Percentiles rank a stretch among this genome's conserved stretches.
Conservation (phyloP, 2,113 vertebrate species). For the Callionymus lyra region DNA sequence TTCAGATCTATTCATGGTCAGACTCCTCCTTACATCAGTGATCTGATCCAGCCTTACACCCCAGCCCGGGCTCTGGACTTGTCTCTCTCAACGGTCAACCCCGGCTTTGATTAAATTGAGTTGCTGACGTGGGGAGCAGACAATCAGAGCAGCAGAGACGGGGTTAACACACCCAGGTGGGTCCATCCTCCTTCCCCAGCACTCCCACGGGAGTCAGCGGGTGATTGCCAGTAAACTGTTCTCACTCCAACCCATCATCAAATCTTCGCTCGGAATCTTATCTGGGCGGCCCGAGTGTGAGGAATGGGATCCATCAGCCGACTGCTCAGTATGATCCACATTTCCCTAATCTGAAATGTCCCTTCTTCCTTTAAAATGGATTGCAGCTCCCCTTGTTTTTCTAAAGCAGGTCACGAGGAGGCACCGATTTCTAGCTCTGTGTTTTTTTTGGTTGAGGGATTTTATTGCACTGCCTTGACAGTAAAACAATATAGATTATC, state of each 20-base stretch:
- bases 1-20: no score
- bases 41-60: no score
- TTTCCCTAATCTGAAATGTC: constrained; percentile 43
- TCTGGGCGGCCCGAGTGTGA: constrained; percentile 37
- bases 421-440: neutral
- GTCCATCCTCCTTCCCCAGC: constrained; percentile 26
- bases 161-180: constrained; percentile 19
- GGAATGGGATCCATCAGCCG: constrained; percentile 46
- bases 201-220: constrained; percentile 15
- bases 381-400: constrained; percentile 30
- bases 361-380: constrained; percentile 43
- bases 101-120: constrained; percentile 18
- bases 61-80: no score
- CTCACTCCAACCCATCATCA: constrained; percentile 26
- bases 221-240: constrained; percentile 51
- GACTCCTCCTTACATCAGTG: no score
- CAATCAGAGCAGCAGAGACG: constrained; percentile 9
- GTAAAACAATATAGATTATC: constrained; percentile 21
- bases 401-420: constrained; percentile 35
- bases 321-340: constrained; percentile 39
- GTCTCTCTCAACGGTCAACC: no score
- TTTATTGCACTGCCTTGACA: neutral
- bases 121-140: no score
- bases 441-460: neutral
- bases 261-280: constrained; percentile 51